A percentile compares a stretch with the other conserved stretches of the same genome.
phyloP scores from a whole-genome alignment of 2,113 vertebrate species.

The Epinephelus fuscoguttatus region DNA sequence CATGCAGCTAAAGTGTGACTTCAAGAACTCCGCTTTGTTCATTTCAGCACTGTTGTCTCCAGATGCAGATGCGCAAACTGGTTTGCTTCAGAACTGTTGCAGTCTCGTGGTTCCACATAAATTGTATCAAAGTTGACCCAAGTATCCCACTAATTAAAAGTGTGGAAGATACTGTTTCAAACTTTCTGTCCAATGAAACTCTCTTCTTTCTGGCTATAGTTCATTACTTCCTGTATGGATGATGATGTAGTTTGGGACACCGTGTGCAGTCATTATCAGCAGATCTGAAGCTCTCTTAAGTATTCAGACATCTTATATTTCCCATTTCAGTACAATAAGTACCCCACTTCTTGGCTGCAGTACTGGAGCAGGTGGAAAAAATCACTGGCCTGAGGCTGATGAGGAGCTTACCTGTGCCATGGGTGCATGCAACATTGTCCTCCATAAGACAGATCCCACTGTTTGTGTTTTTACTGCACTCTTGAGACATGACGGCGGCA shows the following conservation, averaged over 20 bases:
- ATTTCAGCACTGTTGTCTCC: background rate
- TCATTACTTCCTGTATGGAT: conserved; percentile 55
- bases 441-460: conserved; percentile 63
- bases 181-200: conserved; percentile 41
- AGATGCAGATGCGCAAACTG: background rate
- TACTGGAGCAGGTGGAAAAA: conserved; percentile 70
- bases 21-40: conserved; percentile 1
- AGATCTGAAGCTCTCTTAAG: conserved; percentile 54
- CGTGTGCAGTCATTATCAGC: conserved; percentile 59
- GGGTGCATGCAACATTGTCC: conserved; percentile 68
- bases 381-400: conserved; percentile 75
- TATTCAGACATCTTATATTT: conserved; percentile 56
- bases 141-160: conserved; percentile 36
- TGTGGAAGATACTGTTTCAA: conserved; percentile 34
- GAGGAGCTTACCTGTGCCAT: conserved; percentile 63
- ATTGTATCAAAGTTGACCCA: background rate
- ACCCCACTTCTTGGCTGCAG: conserved; percentile 56
- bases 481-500: conserved; percentile 24
- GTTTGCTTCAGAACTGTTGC: background rate
- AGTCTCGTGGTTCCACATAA: conserved; percentile 1
- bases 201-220: conserved; percentile 31
- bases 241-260: conserved; percentile 58
- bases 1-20: background rate
- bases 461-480: conserved; percentile 67
- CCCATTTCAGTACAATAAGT: conserved; percentile 61